Conservation (phyloP, 2,113 vertebrate genomes). For the Petromus typicus region DNA sequence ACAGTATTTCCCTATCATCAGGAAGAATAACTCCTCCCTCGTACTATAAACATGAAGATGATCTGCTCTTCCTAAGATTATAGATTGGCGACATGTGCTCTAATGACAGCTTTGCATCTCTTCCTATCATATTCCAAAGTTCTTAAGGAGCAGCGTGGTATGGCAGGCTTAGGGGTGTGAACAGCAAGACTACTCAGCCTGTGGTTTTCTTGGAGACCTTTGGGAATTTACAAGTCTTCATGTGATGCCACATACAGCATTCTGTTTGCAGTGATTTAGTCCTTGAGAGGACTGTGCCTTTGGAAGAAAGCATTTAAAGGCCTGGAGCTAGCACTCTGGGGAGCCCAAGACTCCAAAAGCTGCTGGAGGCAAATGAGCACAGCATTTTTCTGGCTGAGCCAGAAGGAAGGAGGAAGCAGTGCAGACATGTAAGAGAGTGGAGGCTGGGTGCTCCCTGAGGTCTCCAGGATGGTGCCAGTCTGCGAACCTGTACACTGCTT, state of each 20-base stretch:
- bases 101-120: neutral
- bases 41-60: neutral
- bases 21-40: neutral
- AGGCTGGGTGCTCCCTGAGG: neutral
- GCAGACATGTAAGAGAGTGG: neutral
- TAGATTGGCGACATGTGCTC: neutral
- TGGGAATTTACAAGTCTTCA: neutral
- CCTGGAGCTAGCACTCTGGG: neutral
- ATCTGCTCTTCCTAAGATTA: neutral
- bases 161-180: fast-evolving
- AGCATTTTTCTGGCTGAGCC: neutral
- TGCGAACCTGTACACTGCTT: neutral
- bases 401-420: neutral
- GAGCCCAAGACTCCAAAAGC: neutral
- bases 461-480: too few species aligned
- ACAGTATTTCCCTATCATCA: neutral
- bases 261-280: neutral
- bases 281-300: neutral
- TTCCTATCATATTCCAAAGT: neutral
- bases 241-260: neutral
- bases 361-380: neutral
- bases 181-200: too few species aligned
- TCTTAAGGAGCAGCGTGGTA: neutral
- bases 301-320: neutral
- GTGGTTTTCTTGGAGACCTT: neutral